Evolutionary conservation across 2,797 vertebrate genomes (phyloP).

Genomic region (Rhodeus uyekii): DNA sequence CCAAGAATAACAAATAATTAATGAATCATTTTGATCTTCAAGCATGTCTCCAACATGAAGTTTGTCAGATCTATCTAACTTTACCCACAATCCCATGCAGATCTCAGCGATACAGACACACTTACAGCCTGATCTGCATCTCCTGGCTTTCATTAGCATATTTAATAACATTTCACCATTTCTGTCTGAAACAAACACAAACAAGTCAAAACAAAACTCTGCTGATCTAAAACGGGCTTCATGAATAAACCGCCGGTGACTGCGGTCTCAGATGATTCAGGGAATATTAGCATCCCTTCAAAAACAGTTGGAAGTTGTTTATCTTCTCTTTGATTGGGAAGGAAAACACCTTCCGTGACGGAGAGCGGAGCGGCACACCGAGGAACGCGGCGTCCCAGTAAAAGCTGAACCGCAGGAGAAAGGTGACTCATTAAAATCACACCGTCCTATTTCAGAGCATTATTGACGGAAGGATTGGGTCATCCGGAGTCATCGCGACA

Average conservation of each 20-base stretch:
- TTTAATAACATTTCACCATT: slow-evolving; percentile 29
- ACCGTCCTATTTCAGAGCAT: slow-evolving; percentile 43
- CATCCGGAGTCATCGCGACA: slow-evolving; percentile 39
- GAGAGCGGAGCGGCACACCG: slow-evolving; percentile 15
- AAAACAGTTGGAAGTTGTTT: slow-evolving; percentile 18
- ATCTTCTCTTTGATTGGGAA: slow-evolving; percentile 33
- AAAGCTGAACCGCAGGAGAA: slow-evolving; percentile 47
- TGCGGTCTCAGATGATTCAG: slow-evolving; percentile 20
- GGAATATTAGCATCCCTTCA: slow-evolving; percentile 26
- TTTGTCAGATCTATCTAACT: background rate
- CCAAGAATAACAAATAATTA: background rate
- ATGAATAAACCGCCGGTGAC: slow-evolving; percentile 31
- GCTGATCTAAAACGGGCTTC: slow-evolving; percentile 24
- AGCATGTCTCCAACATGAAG: background rate
- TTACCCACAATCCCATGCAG: background rate
- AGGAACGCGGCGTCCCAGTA: slow-evolving; percentile 42
- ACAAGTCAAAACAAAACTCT: slow-evolving; percentile 39
- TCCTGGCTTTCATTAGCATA: slow-evolving; percentile 33
- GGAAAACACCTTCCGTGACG: slow-evolving; percentile 42
- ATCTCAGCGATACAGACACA: background rate
- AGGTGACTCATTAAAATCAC: slow-evolving; percentile 55
- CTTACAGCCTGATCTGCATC: background rate
- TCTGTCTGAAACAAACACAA: slow-evolving; percentile 33
- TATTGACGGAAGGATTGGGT: slow-evolving; percentile 53
- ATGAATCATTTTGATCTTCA: background rate